Evolutionary conservation across 2,888 invertebrate genomes (phyloP), one percentile per base, ranked within the genome.

Genomic region (Rhynchonema sp.): DNA sequence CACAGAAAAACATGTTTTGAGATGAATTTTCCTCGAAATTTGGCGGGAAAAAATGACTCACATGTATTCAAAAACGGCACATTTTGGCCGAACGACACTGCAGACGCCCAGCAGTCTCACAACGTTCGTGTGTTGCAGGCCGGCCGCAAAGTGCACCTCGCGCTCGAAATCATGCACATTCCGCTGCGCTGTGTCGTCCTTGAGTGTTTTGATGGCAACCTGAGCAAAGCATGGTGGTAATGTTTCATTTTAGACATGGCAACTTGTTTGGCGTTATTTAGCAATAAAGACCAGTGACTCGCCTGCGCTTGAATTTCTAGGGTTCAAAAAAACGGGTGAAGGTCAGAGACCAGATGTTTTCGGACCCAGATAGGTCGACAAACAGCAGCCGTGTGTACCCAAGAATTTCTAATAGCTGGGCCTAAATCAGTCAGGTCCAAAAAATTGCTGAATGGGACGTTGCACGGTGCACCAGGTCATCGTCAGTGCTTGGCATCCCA

Each of bases 21-120:
- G 3, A 27, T 28, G 13, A 20, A n/a, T 46, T 22, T 38, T n/a
- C 13, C 9, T 22, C 3, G 13, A 30, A 23, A 13, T 20, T 60
- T 23, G 3, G 13, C 3, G 26, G 20, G 23, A 6, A 6, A 25
- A 25, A 9, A 6, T 6, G 13, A 53, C 62, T 30, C 69, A 85
- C 91, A 92, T 91, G 72, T 87, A 92, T 74, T 96, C 94, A 76
- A 92, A 96, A 26, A 94, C 77, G 90, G 94, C 91, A 72, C 90
- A 91, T 74, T 86, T 80, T 0, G 91, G 90, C 71, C 88, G 68
- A 22, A 87, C 86, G 67, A 85, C 84, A 62, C 87, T 79, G 61
- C 88, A 86, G 13, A 91, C 89, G 0, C 91, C 92, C 61, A 94
- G 79, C 66, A 94, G 82, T 75, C 89, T 89, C 55, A 92, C 89